A percentile compares a stretch with the other conserved stretches of the same genome.
phyloP scores from a whole-genome alignment of 2,888 invertebrate genomes.

The Plebejus anna region DNA sequence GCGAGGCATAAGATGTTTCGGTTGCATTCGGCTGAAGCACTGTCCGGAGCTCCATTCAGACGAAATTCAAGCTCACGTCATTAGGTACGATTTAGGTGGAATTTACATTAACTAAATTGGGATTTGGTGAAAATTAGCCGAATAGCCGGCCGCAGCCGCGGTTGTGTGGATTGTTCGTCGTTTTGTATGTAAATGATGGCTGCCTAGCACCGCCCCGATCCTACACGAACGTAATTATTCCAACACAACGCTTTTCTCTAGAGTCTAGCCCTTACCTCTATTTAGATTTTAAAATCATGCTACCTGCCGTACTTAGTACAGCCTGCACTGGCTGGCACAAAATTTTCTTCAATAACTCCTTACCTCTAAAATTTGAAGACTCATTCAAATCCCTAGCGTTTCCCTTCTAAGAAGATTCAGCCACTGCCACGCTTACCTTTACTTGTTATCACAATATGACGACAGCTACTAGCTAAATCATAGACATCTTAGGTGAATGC shows the following conservation, averaged over 20 bases:
- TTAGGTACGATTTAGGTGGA: conserved; percentile 6
- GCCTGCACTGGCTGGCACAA: not conserved
- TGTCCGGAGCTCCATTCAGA: not conserved
- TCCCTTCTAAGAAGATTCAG: not conserved
- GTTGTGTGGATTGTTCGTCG: conserved; percentile 2
- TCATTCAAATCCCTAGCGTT: too few species aligned
- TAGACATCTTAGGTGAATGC: conserved; percentile 1
- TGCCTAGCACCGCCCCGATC: not conserved
- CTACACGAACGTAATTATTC: conserved; percentile 14
- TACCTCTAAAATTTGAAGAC: too few species aligned
- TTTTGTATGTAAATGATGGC: conserved; percentile 11
- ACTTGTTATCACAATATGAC: not conserved
- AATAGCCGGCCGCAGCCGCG: conserved; percentile 3
- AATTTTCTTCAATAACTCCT: too few species aligned
- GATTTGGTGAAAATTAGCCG: conserved; percentile 3
- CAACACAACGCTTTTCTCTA: not conserved
- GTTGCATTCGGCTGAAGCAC: not conserved
- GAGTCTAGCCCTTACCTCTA: not conserved
- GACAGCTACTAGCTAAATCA: not conserved
- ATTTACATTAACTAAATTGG: conserved; percentile 11
- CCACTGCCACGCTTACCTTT: not conserved
- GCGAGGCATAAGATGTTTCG: not conserved
- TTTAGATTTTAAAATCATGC: not conserved
- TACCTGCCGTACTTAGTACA: not conserved
- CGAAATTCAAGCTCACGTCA: not conserved